Evolutionary conservation across 2,113 vertebrate genomes (phyloP).

Genomic region (Strigops habroptila): DNA sequence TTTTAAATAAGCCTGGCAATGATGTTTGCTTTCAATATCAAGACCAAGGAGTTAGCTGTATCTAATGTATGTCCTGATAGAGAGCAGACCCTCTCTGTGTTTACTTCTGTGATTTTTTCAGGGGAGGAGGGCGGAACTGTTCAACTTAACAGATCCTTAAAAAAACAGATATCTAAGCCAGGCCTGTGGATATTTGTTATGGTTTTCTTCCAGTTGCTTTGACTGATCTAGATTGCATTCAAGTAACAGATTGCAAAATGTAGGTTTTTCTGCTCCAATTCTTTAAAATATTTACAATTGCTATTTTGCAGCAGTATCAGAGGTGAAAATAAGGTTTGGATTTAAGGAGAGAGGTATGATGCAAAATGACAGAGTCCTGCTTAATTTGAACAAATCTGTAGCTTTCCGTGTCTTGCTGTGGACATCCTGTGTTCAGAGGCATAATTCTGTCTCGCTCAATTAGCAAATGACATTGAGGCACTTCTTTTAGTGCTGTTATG

Average conservation of each 20-base stretch:
- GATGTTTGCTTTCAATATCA: not conserved
- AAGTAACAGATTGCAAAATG: not conserved
- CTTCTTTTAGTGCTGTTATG: not conserved
- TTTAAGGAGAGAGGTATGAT: not conserved
- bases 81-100: not conserved
- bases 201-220: not conserved
- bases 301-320: not conserved
- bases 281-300: not conserved
- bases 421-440: not conserved
- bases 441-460: not conserved
- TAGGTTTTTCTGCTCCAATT: not conserved
- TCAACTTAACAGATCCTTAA: not conserved
- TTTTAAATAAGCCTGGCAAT: not conserved
- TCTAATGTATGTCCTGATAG: not conserved
- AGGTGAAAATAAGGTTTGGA: accelerated
- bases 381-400: not conserved
- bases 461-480: not conserved
- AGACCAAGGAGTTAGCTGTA: not conserved
- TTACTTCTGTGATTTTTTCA: not conserved
- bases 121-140: not conserved
- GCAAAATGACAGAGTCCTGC: not conserved
- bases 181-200: not conserved
- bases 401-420: not conserved
- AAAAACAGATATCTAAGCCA: not conserved
- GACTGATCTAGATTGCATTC: not conserved